phyloP scores from a whole-genome alignment of 2,797 vertebrate species.

The Coccyzus lansbergi region DNA sequence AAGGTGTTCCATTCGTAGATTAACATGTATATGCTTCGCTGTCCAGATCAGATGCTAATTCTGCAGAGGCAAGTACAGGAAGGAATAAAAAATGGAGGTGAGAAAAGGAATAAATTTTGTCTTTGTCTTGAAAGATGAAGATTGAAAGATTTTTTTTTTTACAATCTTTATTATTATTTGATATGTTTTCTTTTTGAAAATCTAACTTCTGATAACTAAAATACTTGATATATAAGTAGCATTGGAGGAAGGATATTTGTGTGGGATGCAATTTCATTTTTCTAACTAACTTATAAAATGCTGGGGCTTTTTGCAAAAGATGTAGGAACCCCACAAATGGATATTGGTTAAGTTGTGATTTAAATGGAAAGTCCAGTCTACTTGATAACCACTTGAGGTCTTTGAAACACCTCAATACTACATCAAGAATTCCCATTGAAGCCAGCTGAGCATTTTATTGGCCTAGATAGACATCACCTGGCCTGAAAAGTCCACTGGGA shows the following conservation, averaged over 20 bases:
- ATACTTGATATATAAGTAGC: neutral
- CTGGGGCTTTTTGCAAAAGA: neutral
- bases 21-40: neutral
- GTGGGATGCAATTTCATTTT: neutral
- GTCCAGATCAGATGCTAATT: neutral
- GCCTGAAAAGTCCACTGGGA: neutral
- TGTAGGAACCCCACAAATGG: neutral
- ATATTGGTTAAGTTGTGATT: neutral
- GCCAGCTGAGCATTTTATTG: neutral
- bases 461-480: neutral
- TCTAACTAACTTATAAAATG: neutral
- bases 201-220: neutral
- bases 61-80: neutral
- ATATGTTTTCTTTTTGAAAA: neutral
- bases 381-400: neutral
- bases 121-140: neutral
- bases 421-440: neutral
- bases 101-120: neutral
- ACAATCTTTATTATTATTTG: neutral
- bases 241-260: neutral
- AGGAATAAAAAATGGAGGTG: neutral
- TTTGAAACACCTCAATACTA: neutral
- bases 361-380: neutral
- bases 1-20: slow-evolving; percentile 22
- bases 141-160: neutral